Conservation (phyloP, 2,888 invertebrate genomes). For the Terebella lapidaria region DNA sequence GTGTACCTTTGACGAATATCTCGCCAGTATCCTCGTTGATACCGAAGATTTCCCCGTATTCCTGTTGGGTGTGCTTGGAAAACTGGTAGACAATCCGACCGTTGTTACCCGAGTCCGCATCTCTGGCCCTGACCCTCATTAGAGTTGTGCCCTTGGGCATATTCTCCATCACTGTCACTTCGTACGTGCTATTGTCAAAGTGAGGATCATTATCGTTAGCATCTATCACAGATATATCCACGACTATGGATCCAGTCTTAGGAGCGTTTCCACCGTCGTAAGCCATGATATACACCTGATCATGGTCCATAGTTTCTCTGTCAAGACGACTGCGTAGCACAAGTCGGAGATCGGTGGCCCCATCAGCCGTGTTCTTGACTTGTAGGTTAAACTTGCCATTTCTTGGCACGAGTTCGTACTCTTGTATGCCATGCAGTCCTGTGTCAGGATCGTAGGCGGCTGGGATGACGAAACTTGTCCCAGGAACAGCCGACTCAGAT, state of each 20-base stretch:
- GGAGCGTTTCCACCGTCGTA: constrained; percentile 73
- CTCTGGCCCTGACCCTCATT: constrained; percentile 18
- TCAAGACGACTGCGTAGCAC: constrained; percentile 11
- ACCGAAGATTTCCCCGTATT: constrained; percentile 24
- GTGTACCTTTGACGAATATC: constrained; percentile 15
- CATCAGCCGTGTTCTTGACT: constrained; percentile 8
- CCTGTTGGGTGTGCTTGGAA: constrained; percentile 10
- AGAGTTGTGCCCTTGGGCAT: constrained; percentile 12
- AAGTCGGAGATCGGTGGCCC: constrained; percentile 9
- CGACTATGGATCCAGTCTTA: constrained; percentile 15
- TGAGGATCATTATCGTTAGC: constrained; percentile 25
- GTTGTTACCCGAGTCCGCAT: constrained; percentile 20
- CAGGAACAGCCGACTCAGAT: constrained; percentile 18
- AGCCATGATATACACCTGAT: constrained; percentile 78
- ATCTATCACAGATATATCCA: constrained; percentile 22
- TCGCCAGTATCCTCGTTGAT: constrained; percentile 18
- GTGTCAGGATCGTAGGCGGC: constrained; percentile 24
- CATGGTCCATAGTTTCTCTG: constrained; percentile 15
- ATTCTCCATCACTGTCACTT: constrained; percentile 20
- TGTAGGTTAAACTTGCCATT: constrained; percentile 14
- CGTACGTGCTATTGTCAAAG: constrained; percentile 22
- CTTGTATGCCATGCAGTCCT: constrained; percentile 13
- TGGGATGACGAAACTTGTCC: constrained; percentile 17
- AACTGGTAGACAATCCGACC: constrained; percentile 22
- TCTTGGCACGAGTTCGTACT: constrained; percentile 15